phyloP scores from a whole-genome alignment of 1,140 invertebrate species.

The Trachymyrmex septentrionalis region DNA sequence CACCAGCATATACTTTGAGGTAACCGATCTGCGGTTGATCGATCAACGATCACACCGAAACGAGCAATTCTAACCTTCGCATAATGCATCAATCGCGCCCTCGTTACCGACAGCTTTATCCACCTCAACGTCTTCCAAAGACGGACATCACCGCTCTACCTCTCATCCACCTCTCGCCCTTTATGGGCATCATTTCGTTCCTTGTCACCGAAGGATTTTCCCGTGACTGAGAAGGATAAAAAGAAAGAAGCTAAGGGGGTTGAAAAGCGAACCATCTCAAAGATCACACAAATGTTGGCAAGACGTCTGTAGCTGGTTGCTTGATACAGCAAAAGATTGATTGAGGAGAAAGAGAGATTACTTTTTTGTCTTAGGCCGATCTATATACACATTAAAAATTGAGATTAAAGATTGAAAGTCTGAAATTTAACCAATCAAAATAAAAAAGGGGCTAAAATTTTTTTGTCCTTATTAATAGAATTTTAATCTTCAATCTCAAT shows the following conservation, averaged over 20 bases:
- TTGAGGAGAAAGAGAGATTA: constrained; percentile 66
- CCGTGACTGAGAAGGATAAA: constrained; percentile 47
- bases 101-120: constrained; percentile 59
- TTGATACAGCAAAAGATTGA: constrained; percentile 74
- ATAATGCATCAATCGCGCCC: constrained; percentile 61
- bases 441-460: too few relatives aligned
- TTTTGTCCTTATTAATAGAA: too few relatives aligned
- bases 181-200: constrained; percentile 59
- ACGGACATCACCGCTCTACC: neutral
- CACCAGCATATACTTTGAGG: neutral
- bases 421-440: too few relatives aligned
- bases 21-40: constrained; percentile 49
- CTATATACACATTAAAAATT: too few relatives aligned
- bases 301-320: constrained; percentile 22
- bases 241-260: constrained; percentile 23
- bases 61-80: constrained; percentile 45
- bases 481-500: too few relatives aligned
- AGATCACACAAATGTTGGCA: constrained; percentile 64
- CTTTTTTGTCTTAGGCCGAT: constrained; percentile 69
- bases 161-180: neutral
- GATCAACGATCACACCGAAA: constrained; percentile 39
- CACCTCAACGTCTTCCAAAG: constrained; percentile 29
- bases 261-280: constrained; percentile 53
- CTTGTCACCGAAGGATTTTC: constrained; percentile 67
- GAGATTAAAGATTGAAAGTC: too few relatives aligned